These are phyloP conservation scores for Ganaspis brasiliensis DNA, from an alignment of 2,888 invertebrate species.

Conservation along the genomic window DNA sequence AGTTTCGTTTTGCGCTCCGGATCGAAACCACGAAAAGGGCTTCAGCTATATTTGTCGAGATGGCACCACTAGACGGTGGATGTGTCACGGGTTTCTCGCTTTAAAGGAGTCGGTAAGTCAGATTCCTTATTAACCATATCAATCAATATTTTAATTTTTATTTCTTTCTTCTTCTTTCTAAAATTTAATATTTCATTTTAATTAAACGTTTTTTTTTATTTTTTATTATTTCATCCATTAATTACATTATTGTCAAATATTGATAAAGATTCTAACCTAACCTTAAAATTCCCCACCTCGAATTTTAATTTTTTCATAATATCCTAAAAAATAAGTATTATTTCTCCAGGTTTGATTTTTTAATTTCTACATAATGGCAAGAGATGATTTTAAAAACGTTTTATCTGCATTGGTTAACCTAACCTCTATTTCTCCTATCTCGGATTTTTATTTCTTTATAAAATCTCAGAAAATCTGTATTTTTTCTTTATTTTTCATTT, in stretches of 20 bases:
- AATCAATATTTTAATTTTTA: conserved; percentile 11
- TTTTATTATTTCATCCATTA: neutral
- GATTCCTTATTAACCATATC: neutral
- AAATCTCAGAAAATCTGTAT: neutral
- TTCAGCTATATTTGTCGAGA: conserved; percentile 99
- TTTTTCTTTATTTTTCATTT: neutral
- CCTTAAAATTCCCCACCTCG: neutral
- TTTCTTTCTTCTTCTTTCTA: neutral
- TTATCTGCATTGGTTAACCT: neutral
- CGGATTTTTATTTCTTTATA: neutral
- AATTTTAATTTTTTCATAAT: conserved; percentile 1
- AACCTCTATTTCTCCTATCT: conserved; percentile 6
- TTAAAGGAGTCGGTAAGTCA: conserved; percentile 91
- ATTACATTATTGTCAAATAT: neutral
- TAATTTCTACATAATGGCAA: too few species aligned
- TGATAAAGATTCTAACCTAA: neutral
- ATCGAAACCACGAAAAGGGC: conserved; percentile 97
- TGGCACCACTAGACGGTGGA: conserved; percentile 99
- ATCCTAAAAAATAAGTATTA: too few species aligned
- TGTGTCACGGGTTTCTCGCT: conserved; percentile 99
- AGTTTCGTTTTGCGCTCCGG: conserved; percentile 99
- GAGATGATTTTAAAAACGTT: too few species aligned
- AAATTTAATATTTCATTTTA: neutral
- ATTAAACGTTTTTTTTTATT: neutral
- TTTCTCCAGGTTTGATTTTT: too few species aligned